These are phyloP conservation scores for Lottia scabra DNA, from an alignment of 2,888 invertebrate genomes.

Conservation along the genomic window DNA sequence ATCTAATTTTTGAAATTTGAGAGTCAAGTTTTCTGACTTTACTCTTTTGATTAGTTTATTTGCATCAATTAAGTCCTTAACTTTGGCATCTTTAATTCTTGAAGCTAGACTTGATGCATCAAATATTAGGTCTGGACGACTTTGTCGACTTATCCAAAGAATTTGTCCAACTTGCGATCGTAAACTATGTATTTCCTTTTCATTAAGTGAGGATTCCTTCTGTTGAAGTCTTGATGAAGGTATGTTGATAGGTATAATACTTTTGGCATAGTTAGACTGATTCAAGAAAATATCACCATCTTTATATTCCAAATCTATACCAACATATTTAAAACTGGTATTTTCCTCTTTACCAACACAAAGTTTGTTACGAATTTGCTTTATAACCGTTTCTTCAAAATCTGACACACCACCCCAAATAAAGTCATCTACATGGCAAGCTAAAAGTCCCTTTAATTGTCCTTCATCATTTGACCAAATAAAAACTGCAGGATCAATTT, in stretches of 20 bases:
- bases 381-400: conserved; percentile 14
- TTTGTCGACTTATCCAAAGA: no score
- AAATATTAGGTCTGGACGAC: conserved; percentile 14
- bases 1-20: background rate
- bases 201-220: background rate
- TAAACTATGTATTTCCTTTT: background rate
- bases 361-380: conserved; percentile 7
- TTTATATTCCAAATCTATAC: conserved; percentile 8
- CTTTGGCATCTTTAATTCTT: conserved; percentile 6
- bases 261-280: background rate
- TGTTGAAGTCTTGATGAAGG: background rate
- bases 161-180: conserved; percentile 10
- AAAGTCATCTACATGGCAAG: conserved; percentile 24
- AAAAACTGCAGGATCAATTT: conserved; percentile 18
- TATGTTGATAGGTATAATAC: background rate
- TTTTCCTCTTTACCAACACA: conserved; percentile 15
- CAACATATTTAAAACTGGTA: conserved; percentile 13
- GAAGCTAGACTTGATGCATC: conserved; percentile 11
- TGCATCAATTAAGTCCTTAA: conserved; percentile 1
- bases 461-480: conserved; percentile 4
- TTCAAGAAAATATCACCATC: background rate
- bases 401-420: conserved; percentile 9
- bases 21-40: conserved; percentile 1
- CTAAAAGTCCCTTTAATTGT: conserved; percentile 9
- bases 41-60: conserved; percentile 14